phyloP scores from a whole-genome alignment of 2,888 invertebrate species.

The Diaperis boleti region DNA sequence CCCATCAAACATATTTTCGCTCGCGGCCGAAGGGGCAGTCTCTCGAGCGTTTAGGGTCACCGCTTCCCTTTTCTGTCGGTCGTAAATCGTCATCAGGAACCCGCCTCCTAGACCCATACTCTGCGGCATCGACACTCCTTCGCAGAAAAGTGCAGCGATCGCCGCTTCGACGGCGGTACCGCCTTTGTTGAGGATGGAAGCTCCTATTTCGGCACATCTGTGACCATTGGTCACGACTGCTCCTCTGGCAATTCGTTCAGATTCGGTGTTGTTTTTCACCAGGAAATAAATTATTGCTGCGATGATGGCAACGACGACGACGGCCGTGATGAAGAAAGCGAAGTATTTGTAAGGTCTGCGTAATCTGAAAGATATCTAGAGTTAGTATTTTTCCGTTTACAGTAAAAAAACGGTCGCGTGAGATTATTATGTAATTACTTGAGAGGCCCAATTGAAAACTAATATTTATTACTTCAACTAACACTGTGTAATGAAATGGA shows the following conservation, averaged over 20 bases:
- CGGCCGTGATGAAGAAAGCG: slow-evolving; percentile 13
- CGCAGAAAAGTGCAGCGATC: slow-evolving; percentile 87
- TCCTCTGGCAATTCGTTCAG: slow-evolving; percentile 57
- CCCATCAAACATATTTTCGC: slow-evolving; percentile 77
- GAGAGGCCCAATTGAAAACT: too few relatives aligned
- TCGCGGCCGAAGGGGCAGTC: slow-evolving; percentile 78
- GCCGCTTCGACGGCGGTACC: slow-evolving; percentile 89
- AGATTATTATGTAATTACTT: too few relatives aligned
- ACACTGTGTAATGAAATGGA: too few relatives aligned
- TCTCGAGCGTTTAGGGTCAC: slow-evolving; percentile 82
- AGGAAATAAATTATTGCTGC: slow-evolving; percentile 18
- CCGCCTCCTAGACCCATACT: slow-evolving; percentile 93
- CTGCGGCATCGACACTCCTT: slow-evolving; percentile 86
- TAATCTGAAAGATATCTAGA: slow-evolving; percentile 15
- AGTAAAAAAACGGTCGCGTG: too few relatives aligned
- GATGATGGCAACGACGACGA: slow-evolving; percentile 18
- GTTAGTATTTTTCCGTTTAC: too few relatives aligned
- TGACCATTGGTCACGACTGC: slow-evolving; percentile 81
- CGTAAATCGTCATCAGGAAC: slow-evolving; percentile 87
- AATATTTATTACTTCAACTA: too few relatives aligned
- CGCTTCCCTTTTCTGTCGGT: slow-evolving; percentile 70
- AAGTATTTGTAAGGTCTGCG: slow-evolving; percentile 3
- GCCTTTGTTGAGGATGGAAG: slow-evolving; percentile 77
- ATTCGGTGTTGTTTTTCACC: not conserved
- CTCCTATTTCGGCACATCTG: slow-evolving; percentile 81